Conservation (phyloP, 1,140 invertebrate species). For the Neodiprion lecontei region DNA sequence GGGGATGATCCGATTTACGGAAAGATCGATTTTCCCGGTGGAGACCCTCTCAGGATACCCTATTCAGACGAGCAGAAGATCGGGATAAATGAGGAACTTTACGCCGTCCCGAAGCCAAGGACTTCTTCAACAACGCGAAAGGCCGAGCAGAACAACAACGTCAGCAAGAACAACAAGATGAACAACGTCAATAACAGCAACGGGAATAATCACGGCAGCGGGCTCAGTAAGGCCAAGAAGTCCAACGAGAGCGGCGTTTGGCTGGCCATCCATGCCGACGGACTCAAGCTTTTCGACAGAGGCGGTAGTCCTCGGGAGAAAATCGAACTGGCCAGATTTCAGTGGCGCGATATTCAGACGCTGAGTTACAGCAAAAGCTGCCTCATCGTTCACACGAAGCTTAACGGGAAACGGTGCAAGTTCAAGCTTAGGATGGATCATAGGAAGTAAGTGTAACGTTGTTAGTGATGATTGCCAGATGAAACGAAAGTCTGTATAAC, state of each 20-base stretch:
- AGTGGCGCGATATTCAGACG: conserved; percentile 77
- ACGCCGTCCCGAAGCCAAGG: conserved; percentile 29
- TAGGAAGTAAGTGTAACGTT: conserved; percentile 66
- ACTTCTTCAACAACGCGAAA: conserved; percentile 18
- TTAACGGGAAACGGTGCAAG: conserved; percentile 70
- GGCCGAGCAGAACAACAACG: conserved; percentile 28
- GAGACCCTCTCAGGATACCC: too few species aligned
- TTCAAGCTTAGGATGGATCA: conserved; percentile 78
- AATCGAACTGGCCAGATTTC: conserved; percentile 52
- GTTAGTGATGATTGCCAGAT: not conserved
- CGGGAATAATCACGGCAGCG: conserved; percentile 32
- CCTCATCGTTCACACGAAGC: conserved; percentile 67
- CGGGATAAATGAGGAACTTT: conserved; percentile 24
- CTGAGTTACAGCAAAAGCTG: conserved; percentile 77
- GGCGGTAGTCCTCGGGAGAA: conserved; percentile 50
- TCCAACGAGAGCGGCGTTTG: conserved; percentile 58
- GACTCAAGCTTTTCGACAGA: conserved; percentile 53
- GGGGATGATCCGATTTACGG: conserved; percentile 13
- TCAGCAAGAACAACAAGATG: conserved; percentile 25
- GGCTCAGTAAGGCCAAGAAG: conserved; percentile 37
- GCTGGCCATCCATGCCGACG: conserved; percentile 56
- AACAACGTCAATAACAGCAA: conserved; percentile 31
- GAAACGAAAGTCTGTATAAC: not conserved
- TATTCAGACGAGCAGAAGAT: conserved; percentile 8
- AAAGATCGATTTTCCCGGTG: conserved; percentile 10